Percentiles rank a stretch among this genome's conserved stretches.
phyloP scores from a whole-genome alignment of 35 echinoderm and acorn worm species.

The Strongylocentrotus purpuratus region DNA sequence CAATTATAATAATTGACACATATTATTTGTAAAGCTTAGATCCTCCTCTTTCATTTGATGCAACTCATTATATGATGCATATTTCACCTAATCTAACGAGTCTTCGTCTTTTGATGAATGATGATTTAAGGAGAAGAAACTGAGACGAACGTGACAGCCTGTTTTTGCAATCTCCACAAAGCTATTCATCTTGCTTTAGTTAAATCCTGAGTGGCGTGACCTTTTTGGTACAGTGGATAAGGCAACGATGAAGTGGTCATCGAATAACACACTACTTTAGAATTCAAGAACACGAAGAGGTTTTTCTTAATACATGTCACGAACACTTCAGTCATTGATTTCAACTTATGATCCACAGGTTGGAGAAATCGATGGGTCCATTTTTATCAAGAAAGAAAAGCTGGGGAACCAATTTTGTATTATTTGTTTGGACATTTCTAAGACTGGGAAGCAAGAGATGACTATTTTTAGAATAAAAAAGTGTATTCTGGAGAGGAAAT shows the following conservation, averaged over 20 bases:
- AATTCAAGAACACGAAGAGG: background rate
- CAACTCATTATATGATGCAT: no score
- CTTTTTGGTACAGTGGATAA: background rate
- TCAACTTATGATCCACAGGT: background rate
- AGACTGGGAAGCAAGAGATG: background rate
- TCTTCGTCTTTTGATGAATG: no score
- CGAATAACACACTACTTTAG: background rate
- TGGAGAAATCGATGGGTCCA: background rate
- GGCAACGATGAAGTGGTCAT: background rate
- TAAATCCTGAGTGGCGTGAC: background rate
- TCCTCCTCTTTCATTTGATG: no score
- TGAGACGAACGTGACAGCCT: no score
- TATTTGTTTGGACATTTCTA: background rate
- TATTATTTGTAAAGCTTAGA: no score
- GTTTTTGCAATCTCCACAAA: no score
- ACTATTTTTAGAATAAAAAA: no score
- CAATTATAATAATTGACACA: no score
- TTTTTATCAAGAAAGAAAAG: background rate
- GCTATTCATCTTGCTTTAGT: no score
- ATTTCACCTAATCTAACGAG: no score
- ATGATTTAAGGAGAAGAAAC: no score
- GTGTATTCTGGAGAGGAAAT: no score
- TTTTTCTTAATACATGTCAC: background rate
- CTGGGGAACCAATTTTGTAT: background rate
- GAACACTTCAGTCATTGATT: slow-evolving; percentile 2